phyloP scores from a whole-genome alignment of 2,888 invertebrate species.

The Cataglyphis livida region DNA sequence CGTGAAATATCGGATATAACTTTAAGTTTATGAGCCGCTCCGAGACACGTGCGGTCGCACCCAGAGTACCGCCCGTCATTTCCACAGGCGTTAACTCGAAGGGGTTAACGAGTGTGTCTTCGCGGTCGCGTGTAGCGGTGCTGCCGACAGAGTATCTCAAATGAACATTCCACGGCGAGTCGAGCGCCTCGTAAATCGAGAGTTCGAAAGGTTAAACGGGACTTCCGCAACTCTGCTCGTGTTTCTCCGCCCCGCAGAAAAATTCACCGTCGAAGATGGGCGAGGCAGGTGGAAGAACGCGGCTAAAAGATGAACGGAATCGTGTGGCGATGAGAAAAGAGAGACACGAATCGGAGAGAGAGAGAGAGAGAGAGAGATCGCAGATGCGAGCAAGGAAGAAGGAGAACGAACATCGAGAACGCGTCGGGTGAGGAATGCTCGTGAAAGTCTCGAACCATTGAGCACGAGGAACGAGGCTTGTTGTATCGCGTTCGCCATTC shows the following conservation, averaged over 20 bases:
- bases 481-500: constrained; percentile 54
- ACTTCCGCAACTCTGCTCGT: constrained; percentile 55
- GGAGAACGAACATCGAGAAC: constrained; percentile 40
- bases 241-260: constrained; percentile 37
- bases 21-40: constrained; percentile 20
- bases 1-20: background rate
- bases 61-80: constrained; percentile 24
- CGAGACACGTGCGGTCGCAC: constrained; percentile 30
- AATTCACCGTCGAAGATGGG: constrained; percentile 24
- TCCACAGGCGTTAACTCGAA: constrained; percentile 39
- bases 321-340: constrained; percentile 17
- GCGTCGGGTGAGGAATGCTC: constrained; percentile 61
- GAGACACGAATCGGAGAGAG: background rate
- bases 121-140: constrained; percentile 37
- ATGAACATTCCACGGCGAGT: constrained; percentile 44
- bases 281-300: constrained; percentile 58
- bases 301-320: constrained; percentile 57
- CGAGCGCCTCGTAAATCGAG: constrained; percentile 54
- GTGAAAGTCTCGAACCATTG: constrained; percentile 67
- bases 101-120: constrained; percentile 48
- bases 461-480: constrained; percentile 61
- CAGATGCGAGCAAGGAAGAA: constrained; percentile 4
- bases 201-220: constrained; percentile 60
- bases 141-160: constrained; percentile 48
- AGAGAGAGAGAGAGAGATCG: background rate